Evolutionary conservation across 2,888 invertebrate genomes (phyloP).

Genomic region (Drosophila vallismaia): DNA sequence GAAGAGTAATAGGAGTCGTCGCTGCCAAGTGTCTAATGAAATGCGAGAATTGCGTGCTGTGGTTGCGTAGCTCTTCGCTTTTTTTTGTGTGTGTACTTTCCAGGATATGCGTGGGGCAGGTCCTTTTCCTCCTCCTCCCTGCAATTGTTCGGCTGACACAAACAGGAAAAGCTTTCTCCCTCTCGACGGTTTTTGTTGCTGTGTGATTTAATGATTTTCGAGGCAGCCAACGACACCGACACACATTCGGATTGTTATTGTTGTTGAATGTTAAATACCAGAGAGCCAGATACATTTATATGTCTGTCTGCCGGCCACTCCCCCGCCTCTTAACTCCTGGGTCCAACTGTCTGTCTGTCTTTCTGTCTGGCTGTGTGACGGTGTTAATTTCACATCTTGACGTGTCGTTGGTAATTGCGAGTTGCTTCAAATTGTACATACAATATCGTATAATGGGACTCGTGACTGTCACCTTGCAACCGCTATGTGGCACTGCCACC

Average conservation of each 20-base stretch:
- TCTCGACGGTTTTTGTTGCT: constrained; percentile 30
- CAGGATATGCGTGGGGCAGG: constrained; percentile 65
- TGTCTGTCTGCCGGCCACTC: constrained; percentile 52
- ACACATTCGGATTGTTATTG: constrained; percentile 59
- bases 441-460: constrained; percentile 58
- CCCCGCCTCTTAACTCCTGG: constrained; percentile 22
- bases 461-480: constrained; percentile 60
- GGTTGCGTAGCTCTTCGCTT: constrained; percentile 68
- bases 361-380: constrained; percentile 67
- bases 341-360: constrained; percentile 10
- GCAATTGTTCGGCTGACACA: constrained; percentile 78
- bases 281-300: constrained; percentile 74
- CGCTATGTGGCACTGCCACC: background rate
- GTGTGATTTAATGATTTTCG: constrained; percentile 79
- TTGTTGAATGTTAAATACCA: constrained; percentile 79
- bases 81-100: constrained; percentile 17
- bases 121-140: constrained; percentile 2
- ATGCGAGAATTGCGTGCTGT: constrained; percentile 79
- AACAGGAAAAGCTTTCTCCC: constrained; percentile 59
- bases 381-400: constrained; percentile 80
- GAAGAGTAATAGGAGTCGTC: constrained; percentile 78
- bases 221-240: constrained; percentile 61
- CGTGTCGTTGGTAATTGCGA: constrained; percentile 80
- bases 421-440: constrained; percentile 73
- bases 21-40: constrained; percentile 79